phyloP scores from a whole-genome alignment of 2,797 vertebrate species.

The Morus bassanus region DNA sequence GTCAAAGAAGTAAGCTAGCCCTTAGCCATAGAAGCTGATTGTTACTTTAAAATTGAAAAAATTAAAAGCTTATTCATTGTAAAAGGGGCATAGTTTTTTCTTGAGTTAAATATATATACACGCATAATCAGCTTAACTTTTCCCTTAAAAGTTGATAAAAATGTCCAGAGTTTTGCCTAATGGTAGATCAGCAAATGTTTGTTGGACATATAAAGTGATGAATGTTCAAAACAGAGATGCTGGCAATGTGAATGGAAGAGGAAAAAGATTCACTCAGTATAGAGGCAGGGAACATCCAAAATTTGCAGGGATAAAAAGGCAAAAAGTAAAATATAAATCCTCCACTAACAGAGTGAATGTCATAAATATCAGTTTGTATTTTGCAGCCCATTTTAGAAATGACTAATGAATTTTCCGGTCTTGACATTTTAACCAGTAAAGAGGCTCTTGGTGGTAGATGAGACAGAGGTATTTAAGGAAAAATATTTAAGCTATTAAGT shows the following conservation, averaged over 20 bases:
- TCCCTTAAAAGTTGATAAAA: neutral
- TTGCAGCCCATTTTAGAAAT: neutral
- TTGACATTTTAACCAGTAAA: neutral
- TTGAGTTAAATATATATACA: neutral
- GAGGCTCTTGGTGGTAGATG: neutral
- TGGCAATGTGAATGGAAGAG: neutral
- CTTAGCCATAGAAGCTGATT: conserved; percentile 19
- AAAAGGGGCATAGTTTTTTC: neutral
- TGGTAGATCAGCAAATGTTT: neutral
- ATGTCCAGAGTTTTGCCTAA: neutral
- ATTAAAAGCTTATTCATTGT: neutral
- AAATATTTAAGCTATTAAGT: neutral
- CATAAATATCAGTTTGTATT: neutral
- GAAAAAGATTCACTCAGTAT: neutral
- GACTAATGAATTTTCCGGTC: neutral
- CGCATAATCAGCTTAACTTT: neutral
- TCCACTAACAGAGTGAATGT: neutral
- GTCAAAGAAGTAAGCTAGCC: conserved; percentile 55
- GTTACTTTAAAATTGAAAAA: conserved; percentile 59
- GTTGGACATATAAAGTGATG: neutral
- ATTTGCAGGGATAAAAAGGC: neutral
- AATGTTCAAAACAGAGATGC: neutral
- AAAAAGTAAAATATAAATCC: neutral
- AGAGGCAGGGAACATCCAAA: neutral
- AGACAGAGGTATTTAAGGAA: neutral